Evolutionary conservation across 2,888 invertebrate genomes (phyloP), one percentile per base, ranked within the genome.

Genomic region (Trichopria drosophilae): DNA sequence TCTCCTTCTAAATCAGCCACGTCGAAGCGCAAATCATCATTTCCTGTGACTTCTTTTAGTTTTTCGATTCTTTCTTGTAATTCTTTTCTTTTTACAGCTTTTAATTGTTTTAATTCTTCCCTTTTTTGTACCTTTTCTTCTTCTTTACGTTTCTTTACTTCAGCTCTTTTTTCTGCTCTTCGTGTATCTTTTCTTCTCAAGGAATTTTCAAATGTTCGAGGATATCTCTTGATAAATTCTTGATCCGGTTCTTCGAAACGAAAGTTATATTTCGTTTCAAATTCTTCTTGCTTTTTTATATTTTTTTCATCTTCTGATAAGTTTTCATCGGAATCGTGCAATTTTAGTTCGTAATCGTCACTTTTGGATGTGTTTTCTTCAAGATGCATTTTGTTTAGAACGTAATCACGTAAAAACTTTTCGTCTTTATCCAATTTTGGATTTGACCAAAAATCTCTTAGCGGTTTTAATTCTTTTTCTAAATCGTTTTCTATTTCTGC

Each of bases 201-300:
- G 3, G 91, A 89, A 73, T 85, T 84, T 53, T 86, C 84, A 72
- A 98, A 84, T 0, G 90, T 92, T 58, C 98, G 84, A 0, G 98
- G 98, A 79, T 90, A 97, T 7, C 91, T 67, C 49, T 75, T 75
- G 19, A 91, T 87, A 76, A 88, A 95, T 62, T 95, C 93, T 37
- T 87, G 84, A 75, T 97, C 96, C 0, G 95, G 97, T 75, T 98
- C 96, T 75, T 99, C 96, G 75, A 88, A 98, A 56, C 98, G 82
- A 75, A 94, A 96, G 79, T 98, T 97, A 75, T 88, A 98, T 60
- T 96, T 95, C 35, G 90, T 83, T 71, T 98, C 97, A 78, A 95
- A 98, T 74, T 88, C 84, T 57, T 90, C 91, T 75, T 93, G 92
- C 68, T 87, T 84, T 63, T 89, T 87, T 20, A 93, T 80, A 35